Conservation (phyloP, 2,797 vertebrate species). For the Leptatherina wallacei region DNA sequence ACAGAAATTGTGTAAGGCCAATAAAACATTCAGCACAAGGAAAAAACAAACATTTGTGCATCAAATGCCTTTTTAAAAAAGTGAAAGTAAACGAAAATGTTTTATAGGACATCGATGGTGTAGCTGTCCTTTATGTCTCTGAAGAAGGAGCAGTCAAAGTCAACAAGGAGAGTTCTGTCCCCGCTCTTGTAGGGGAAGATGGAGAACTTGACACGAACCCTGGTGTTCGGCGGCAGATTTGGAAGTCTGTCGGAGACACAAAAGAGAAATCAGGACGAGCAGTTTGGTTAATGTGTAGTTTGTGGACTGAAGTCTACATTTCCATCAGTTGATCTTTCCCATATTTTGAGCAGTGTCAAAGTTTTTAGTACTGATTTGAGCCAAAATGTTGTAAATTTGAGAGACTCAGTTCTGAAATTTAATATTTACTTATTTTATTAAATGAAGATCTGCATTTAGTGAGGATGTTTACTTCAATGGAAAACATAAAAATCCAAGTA, state of each 20-base stretch:
- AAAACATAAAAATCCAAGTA: background rate
- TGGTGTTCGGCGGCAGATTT: background rate
- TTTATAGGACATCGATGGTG: conserved; percentile 17
- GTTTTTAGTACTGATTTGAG: background rate
- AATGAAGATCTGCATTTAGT: background rate
- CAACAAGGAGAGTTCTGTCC: conserved; percentile 69
- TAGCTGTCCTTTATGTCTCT: conserved; percentile 73
- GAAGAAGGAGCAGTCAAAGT: conserved; percentile 78
- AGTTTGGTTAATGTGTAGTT: background rate
- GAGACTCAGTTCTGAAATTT: background rate
- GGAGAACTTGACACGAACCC: rapidly evolving
- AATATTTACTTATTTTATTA: background rate
- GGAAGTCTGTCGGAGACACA: conserved; percentile 39
- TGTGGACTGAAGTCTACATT: background rate
- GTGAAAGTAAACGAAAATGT: no score
- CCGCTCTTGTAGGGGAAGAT: conserved; percentile 72
- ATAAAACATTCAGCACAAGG: background rate
- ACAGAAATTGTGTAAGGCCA: background rate
- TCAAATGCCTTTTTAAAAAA: no score
- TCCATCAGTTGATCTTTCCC: background rate
- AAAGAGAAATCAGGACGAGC: background rate
- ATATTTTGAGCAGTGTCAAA: no score
- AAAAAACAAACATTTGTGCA: background rate
- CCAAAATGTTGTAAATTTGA: background rate
- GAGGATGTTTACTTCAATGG: background rate